Evolutionary conservation across 2,797 vertebrate genomes (phyloP).

Genomic region (Bufotes viridis): DNA sequence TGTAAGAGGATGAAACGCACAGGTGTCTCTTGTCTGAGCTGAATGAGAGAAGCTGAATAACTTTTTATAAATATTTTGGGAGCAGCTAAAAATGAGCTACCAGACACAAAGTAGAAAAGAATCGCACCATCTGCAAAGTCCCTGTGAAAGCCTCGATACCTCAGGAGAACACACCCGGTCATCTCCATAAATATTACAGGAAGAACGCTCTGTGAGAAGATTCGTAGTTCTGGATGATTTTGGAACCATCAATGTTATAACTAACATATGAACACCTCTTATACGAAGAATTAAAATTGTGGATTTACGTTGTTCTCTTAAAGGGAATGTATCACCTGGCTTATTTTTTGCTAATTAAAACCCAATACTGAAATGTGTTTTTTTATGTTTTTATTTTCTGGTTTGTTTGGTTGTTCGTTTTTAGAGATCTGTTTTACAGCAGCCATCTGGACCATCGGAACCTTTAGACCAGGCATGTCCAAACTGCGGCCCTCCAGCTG

Average conservation of each 20-base stretch:
- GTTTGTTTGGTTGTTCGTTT: no score
- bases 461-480: no score
- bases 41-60: conserved; percentile 42
- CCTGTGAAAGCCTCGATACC: not conserved
- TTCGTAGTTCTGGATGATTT: not conserved
- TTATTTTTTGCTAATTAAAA: no score
- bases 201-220: conserved; percentile 4
- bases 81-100: conserved; percentile 7
- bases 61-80: conserved; percentile 39
- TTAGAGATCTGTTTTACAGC: not conserved
- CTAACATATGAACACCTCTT: not conserved
- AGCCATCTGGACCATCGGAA: not conserved
- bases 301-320: no score
- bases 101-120: conserved; percentile 17
- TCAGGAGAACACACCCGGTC: conserved; percentile 44
- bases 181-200: conserved; percentile 51
- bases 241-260: not conserved
- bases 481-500: no score
- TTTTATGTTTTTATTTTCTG: no score
- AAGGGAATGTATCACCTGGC: no score
- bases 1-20: conserved; percentile 16
- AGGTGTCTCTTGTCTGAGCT: conserved; percentile 44
- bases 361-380: no score
- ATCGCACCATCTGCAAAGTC: conserved; percentile 43
- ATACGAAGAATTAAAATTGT: not conserved